These are phyloP conservation scores for Erethizon dorsatum DNA, from an alignment of 2,797 vertebrate genomes.

Conservation along the genomic window DNA sequence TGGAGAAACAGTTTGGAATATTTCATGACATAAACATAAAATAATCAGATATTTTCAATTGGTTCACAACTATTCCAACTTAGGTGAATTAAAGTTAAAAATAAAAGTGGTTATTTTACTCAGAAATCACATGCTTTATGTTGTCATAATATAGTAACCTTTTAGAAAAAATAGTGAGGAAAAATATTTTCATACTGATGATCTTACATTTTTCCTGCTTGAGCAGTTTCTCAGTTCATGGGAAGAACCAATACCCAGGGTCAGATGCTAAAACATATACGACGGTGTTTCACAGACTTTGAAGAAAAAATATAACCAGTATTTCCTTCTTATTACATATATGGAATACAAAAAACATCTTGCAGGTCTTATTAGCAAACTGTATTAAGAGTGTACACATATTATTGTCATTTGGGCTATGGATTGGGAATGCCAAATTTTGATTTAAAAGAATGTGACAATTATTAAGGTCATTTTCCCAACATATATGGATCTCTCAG, in stretches of 20 bases:
- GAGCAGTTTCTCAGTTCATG: background rate
- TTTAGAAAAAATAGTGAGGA: background rate
- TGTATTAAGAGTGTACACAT: background rate
- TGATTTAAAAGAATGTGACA: background rate
- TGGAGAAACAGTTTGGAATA: background rate
- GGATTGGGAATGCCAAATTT: background rate
- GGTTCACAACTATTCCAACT: background rate
- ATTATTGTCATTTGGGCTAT: background rate
- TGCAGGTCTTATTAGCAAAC: background rate
- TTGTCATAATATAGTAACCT: background rate
- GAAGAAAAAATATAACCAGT: background rate
- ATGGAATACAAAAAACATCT: background rate
- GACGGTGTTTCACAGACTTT: background rate
- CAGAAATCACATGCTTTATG: background rate
- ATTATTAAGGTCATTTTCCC: background rate
- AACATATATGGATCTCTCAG: no score
- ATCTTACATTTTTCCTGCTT: background rate
- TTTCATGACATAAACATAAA: background rate
- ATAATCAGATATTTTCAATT: background rate
- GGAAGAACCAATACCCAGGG: background rate
- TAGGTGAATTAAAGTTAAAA: slow-evolving; percentile 9
- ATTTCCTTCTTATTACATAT: background rate
- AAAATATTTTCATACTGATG: background rate
- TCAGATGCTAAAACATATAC: background rate
- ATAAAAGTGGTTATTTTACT: background rate